Evolutionary conservation across 2,888 invertebrate species (phyloP).

Genomic region (Leptinotarsa haldemani): DNA sequence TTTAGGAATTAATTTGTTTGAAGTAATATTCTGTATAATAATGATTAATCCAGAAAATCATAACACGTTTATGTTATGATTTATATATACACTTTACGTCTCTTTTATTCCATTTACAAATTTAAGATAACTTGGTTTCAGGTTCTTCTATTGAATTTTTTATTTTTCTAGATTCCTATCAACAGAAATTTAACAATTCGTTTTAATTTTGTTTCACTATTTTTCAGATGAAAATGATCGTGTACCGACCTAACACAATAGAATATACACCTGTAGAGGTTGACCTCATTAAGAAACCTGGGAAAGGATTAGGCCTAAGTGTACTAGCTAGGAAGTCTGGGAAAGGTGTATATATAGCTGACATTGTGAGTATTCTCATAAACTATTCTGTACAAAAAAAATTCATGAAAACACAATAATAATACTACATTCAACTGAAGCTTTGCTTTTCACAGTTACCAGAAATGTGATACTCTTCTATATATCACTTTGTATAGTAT

Average conservation of each 20-base stretch:
- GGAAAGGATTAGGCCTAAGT: constrained; percentile 89
- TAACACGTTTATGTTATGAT: too few relatives aligned
- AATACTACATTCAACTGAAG: too few relatives aligned
- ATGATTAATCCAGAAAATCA: too few relatives aligned
- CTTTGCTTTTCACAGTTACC: too few relatives aligned
- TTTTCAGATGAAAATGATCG: constrained; percentile 81
- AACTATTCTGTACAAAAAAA: background rate
- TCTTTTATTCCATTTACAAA: too few relatives aligned
- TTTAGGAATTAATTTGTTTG: too few relatives aligned
- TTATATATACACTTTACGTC: too few relatives aligned
- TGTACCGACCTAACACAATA: constrained; percentile 81
- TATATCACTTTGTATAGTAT: too few relatives aligned
- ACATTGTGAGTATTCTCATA: constrained; percentile 78
- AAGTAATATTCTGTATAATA: too few relatives aligned
- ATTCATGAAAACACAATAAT: too few relatives aligned
- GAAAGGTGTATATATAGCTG: constrained; percentile 90
- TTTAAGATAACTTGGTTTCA: background rate
- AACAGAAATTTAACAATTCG: background rate
- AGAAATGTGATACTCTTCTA: too few relatives aligned
- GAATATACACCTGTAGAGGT: constrained; percentile 80
- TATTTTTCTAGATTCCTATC: background rate
- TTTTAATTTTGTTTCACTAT: background rate
- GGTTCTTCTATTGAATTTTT: background rate
- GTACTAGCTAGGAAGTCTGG: constrained; percentile 82
- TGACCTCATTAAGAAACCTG: constrained; percentile 88